Percentiles rank a stretch among this genome's conserved stretches.
These are phyloP conservation scores for Pseudobourletiella spinata DNA, from an alignment of 1,140 invertebrate genomes.

Conservation along the genomic window DNA sequence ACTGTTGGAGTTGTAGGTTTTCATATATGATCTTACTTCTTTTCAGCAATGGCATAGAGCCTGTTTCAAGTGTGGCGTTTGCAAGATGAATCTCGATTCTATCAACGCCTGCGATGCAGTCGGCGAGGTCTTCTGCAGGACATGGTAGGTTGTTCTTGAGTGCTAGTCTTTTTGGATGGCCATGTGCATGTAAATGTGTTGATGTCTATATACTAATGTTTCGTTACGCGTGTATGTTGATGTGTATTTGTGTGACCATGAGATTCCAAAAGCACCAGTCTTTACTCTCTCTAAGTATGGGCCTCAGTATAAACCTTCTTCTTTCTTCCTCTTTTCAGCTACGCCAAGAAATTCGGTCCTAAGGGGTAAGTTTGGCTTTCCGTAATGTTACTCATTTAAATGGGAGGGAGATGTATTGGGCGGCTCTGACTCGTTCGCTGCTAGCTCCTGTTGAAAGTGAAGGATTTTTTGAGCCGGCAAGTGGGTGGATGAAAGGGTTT, in stretches of 20 bases:
- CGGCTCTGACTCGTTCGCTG: too few relatives aligned
- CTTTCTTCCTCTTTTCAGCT: conserved; percentile 40
- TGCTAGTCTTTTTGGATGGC: neutral
- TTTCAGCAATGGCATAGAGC: conserved; percentile 31
- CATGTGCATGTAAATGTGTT: neutral
- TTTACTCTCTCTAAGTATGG: too few relatives aligned
- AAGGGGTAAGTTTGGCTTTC: conserved; percentile 49
- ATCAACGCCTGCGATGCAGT: conserved; percentile 87
- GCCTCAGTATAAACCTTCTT: neutral
- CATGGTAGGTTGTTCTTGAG: too few relatives aligned
- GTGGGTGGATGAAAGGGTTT: too few relatives aligned
- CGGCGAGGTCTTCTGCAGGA: conserved; percentile 84
- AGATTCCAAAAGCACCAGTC: too few relatives aligned
- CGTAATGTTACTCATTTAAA: too few relatives aligned
- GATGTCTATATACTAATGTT: too few relatives aligned
- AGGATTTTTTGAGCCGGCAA: too few relatives aligned
- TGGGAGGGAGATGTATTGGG: too few relatives aligned
- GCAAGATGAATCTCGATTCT: conserved; percentile 83
- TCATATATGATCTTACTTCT: too few relatives aligned
- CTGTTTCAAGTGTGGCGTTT: conserved; percentile 74
- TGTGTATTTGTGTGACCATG: too few relatives aligned
- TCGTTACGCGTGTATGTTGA: too few relatives aligned
- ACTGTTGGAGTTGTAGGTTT: conserved; percentile 16
- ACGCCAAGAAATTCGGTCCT: conserved; percentile 82
- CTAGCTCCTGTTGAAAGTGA: neutral